Evolutionary conservation across 2,888 invertebrate genomes (phyloP).

Genomic region (Myopa testacea): DNA sequence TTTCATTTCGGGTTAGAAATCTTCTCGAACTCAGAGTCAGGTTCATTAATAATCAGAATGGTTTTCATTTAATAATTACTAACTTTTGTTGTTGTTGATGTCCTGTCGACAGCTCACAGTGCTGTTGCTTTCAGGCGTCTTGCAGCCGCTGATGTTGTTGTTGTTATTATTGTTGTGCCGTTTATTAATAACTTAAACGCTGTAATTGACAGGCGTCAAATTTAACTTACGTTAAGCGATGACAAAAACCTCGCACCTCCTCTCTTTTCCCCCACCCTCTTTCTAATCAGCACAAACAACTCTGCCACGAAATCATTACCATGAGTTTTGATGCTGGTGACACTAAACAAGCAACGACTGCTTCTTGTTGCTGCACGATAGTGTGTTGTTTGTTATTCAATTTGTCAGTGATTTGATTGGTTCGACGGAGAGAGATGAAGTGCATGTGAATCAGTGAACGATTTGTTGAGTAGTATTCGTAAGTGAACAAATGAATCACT

Average conservation of each 20-base stretch:
- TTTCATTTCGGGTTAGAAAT: too few relatives aligned
- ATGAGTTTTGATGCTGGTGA: not conserved
- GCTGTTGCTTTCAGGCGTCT: not conserved
- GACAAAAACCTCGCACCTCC: not conserved
- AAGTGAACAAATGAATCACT: not conserved
- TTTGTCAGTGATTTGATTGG: conserved; percentile 24
- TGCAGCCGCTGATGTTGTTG: not conserved
- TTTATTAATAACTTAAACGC: conserved; percentile 27
- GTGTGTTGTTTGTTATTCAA: conserved; percentile 5
- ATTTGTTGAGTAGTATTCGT: not conserved
- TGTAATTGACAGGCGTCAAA: conserved; percentile 26
- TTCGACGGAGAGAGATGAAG: not conserved
- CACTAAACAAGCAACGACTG: not conserved
- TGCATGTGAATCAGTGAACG: not conserved
- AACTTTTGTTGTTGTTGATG: too few relatives aligned
- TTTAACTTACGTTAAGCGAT: not conserved
- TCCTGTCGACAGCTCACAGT: too few relatives aligned
- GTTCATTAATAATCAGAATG: too few relatives aligned
- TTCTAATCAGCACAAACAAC: not conserved
- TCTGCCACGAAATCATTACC: not conserved
- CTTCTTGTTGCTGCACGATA: not conserved
- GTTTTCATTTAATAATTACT: too few relatives aligned
- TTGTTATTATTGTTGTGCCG: not conserved
- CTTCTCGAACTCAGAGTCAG: too few relatives aligned
- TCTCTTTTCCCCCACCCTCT: not conserved